Evolutionary conservation across 2,888 invertebrate genomes (phyloP), one percentile per base, ranked within the genome.

Genomic region (Aproaerema taeniolella): DNA sequence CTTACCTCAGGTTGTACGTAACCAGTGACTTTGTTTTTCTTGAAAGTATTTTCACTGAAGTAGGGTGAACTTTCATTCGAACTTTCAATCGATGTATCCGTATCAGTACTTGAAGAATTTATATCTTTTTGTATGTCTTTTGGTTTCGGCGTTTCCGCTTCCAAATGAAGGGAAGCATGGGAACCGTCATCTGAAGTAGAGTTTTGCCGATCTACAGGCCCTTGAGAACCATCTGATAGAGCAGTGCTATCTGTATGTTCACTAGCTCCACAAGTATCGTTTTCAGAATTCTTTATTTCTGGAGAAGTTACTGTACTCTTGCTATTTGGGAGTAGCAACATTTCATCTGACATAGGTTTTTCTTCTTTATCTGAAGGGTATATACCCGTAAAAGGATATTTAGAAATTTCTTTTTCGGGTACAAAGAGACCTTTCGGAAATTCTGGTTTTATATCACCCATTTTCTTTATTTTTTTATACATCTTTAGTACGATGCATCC

Each of bases 371-470:
- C 73, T 14, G 74, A 58, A 38, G 80, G 74, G 54, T 73, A 79
- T 74, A 81, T 79, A 35, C 65, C 72, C 33, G 71, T 71, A 52
- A 74, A 82, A 11, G 76, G 59, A 49, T 77, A 81, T 52, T 87
- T 87, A 2, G 72, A 65, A 44, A 69, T 65, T 48, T 85, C 87
- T 52, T 87, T 86, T 51, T 83, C 79, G 17, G 79, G 79, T 43
- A 80, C 68, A 38, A 72, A 88, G 42, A 93, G 67, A 2, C 92
- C 92, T 33, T 89, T 89, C 13, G 93, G 93, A 45, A 93, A 67
- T 52, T 90, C 90, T 9, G 91, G 89, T 58, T 90, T 89, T 14
- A 93, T 90, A 52, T 92, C 89, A 57, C 88, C 88, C 91, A 92
- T 92, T 52, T 85, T 88, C 56, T 88, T 88, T 54, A 88, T 90